Evolutionary conservation across 2,888 invertebrate genomes (phyloP).

Genomic region (Drosophila silvestris): DNA sequence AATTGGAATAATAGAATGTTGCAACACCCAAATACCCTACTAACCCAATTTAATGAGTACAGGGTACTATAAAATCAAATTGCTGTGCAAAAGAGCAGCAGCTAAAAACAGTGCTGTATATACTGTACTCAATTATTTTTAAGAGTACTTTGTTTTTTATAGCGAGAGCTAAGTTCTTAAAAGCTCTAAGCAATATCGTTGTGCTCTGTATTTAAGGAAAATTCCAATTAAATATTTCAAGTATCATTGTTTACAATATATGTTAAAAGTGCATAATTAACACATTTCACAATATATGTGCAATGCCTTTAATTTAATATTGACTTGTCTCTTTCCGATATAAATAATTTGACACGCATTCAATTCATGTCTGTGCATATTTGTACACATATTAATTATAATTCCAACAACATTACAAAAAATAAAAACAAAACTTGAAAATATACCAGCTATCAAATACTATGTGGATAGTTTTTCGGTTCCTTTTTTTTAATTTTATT

Average conservation of each 20-base stretch:
- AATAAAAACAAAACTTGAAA: not conserved
- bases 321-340: conserved; percentile 6
- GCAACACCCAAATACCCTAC: not conserved
- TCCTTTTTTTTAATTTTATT: conserved; percentile 38
- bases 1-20: not conserved
- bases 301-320: conserved; percentile 10
- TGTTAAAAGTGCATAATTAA: not conserved
- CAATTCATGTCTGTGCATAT: not conserved
- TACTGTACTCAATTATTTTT: conserved; percentile 1
- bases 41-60: not conserved
- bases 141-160: conserved; percentile 8
- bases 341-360: conserved; percentile 17
- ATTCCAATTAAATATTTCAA: not conserved
- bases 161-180: conserved; percentile 1
- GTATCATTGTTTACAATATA: not conserved
- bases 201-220: not conserved
- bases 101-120: not conserved
- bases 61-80: conserved; percentile 13
- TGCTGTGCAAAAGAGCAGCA: conserved; percentile 4
- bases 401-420: not conserved
- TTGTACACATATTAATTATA: conserved; percentile 18
- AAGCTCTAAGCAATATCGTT: not conserved
- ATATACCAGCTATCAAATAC: conserved; percentile 2
- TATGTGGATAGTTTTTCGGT: conserved; percentile 9
- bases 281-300: not conserved